Percentiles rank a stretch among this genome's conserved stretches.
These are phyloP conservation scores for Anarhynchus alexandrinus DNA, from an alignment of 2,113 vertebrate species.

Conservation along the genomic window DNA sequence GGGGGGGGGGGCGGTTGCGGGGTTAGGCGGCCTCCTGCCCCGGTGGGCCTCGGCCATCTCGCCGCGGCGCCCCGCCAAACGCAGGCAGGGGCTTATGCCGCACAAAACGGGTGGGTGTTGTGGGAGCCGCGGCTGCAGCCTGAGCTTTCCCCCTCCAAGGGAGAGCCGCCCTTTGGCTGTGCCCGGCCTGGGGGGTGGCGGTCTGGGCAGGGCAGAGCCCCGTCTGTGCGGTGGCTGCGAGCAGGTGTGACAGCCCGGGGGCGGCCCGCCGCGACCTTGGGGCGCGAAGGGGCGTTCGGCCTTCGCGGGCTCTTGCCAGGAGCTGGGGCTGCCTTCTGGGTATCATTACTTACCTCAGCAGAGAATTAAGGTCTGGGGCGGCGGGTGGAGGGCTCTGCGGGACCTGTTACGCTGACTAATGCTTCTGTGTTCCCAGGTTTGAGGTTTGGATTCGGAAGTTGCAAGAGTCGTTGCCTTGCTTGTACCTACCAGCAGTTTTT, in stretches of 20 bases:
- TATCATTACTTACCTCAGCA: fast-evolving
- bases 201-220: fast-evolving
- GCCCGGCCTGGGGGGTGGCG: neutral
- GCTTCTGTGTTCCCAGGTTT: neutral
- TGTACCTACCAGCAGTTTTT: neutral
- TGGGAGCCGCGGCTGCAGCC: neutral
- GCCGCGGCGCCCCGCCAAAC: neutral
- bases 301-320: fast-evolving
- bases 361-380: neutral
- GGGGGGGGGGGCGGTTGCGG: neutral
- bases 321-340: neutral
- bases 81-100: neutral
- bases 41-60: neutral
- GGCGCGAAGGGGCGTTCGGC: neutral
- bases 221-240: fast-evolving
- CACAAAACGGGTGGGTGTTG: fast-evolving
- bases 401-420: fast-evolving
- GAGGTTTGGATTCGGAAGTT: neutral
- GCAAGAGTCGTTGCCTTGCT: neutral
- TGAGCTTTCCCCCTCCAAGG: neutral
- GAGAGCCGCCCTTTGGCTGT: too few relatives aligned
- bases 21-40: neutral
- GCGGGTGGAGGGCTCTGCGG: neutral
- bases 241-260: neutral
- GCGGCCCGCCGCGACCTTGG: neutral